Conservation (phyloP, 1,140 invertebrate genomes). For the Lysiphlebus fabarum region DNA sequence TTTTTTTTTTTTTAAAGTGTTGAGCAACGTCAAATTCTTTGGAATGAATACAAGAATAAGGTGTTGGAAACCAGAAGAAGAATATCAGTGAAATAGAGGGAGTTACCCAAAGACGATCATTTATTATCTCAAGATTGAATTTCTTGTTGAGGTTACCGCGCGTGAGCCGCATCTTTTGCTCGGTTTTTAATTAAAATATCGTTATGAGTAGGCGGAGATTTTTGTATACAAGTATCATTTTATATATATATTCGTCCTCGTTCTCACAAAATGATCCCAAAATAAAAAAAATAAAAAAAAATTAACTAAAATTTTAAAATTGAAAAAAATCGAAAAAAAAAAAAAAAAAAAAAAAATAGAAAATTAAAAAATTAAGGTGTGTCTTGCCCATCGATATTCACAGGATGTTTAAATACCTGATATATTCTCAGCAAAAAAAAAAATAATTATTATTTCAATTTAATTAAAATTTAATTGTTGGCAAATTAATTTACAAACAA, state of each 20-base stretch:
- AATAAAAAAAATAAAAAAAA: conserved; percentile 11
- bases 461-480: conserved; percentile 54
- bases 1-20: conserved; percentile 31
- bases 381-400: too few species aligned
- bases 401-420: too few species aligned
- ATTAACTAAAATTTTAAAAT: not conserved
- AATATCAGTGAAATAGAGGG: conserved; percentile 33
- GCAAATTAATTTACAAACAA: conserved; percentile 53
- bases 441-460: conserved; percentile 24
- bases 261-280: conserved; percentile 11
- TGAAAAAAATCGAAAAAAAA: not conserved
- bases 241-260: conserved; percentile 20
- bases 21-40: conserved; percentile 17
- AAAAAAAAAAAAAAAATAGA: not conserved
- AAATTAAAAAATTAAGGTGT: conserved; percentile 16
- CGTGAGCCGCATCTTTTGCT: conserved; percentile 33
- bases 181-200: conserved; percentile 57
- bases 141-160: conserved; percentile 43
- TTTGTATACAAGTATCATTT: conserved; percentile 34
- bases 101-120: conserved; percentile 52
- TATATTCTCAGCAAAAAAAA: too few species aligned
- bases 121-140: conserved; percentile 59
- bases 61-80: not conserved
- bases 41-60: not conserved
- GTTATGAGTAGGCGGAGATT: conserved; percentile 57